Conservation (phyloP, 2,797 vertebrate species). For the Synanceia verrucosa region DNA sequence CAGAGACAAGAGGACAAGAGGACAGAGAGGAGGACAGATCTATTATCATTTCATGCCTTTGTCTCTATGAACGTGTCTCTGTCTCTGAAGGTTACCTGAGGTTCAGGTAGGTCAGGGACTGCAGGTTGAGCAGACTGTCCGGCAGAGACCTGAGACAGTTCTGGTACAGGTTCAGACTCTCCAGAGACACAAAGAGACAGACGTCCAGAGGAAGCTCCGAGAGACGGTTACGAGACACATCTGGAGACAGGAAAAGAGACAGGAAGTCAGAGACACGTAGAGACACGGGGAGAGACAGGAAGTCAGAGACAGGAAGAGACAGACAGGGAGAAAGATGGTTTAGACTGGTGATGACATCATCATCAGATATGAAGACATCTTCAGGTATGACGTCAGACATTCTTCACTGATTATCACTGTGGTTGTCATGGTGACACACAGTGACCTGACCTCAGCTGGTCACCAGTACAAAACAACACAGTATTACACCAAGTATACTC, state of each 20-base stretch:
- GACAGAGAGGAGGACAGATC: neutral
- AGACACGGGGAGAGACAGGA: too few relatives aligned
- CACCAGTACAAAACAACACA: neutral
- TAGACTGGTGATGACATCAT: too few relatives aligned
- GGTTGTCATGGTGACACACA: neutral
- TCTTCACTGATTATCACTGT: too few relatives aligned
- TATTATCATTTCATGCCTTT: conserved; percentile 5
- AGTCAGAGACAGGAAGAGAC: too few relatives aligned
- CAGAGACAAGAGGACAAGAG: too few relatives aligned
- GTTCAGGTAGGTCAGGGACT: conserved; percentile 94
- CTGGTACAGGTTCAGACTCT: conserved; percentile 96
- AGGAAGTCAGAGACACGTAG: too few relatives aligned
- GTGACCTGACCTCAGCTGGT: too few relatives aligned
- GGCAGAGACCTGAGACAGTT: conserved; percentile 95
- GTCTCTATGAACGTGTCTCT: neutral
- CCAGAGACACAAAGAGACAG: conserved; percentile 93
- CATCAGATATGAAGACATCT: too few relatives aligned
- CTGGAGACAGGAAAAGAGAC: conserved; percentile 61
- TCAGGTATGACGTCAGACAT: too few relatives aligned
- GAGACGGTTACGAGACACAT: conserved; percentile 93
- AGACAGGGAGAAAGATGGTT: too few relatives aligned
- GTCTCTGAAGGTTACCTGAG: conserved; percentile 91
- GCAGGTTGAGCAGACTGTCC: conserved; percentile 91
- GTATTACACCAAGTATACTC: neutral
- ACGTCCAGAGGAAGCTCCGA: conserved; percentile 92